These are phyloP conservation scores for Drosophila neocordata DNA, from an alignment of 1,140 invertebrate species.

Conservation along the genomic window DNA sequence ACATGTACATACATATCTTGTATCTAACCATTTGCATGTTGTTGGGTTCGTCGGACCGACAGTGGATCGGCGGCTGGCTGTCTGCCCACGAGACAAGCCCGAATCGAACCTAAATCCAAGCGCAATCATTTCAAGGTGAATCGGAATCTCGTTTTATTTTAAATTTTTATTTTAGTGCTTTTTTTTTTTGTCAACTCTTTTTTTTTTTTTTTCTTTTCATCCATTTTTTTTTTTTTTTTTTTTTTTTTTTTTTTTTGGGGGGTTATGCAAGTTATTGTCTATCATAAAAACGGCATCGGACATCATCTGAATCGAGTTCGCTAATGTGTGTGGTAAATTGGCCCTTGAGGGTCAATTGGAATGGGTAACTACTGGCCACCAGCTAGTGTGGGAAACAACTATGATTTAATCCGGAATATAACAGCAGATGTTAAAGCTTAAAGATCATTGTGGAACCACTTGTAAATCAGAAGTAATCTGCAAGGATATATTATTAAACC, in stretches of 20 bases:
- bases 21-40: constrained; percentile 43
- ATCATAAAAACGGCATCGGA: constrained; percentile 10
- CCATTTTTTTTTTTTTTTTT: constrained; percentile 4
- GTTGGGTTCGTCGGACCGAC: constrained; percentile 6
- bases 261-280: constrained; percentile 10
- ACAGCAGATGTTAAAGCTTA: not conserved
- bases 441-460: not conserved
- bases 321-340: constrained; percentile 11
- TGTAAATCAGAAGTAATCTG: too few relatives aligned
- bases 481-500: too few relatives aligned
- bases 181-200: constrained; percentile 3
- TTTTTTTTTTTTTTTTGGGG: not conserved
- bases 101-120: constrained; percentile 23
- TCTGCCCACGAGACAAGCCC: constrained; percentile 31
- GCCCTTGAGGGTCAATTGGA: constrained; percentile 10
- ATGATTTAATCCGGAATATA: not conserved
- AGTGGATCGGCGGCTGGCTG: constrained; percentile 29
- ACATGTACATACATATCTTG: not conserved
- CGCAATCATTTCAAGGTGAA: constrained; percentile 9
- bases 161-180: not conserved
- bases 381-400: constrained; percentile 6
- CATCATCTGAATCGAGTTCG: constrained; percentile 2
- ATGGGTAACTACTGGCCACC: constrained; percentile 1
- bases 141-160: constrained; percentile 8
- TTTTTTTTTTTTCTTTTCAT: not conserved